These are phyloP conservation scores for Coenobita brevimanus DNA, from an alignment of 1,140 invertebrate genomes.

Conservation along the genomic window DNA sequence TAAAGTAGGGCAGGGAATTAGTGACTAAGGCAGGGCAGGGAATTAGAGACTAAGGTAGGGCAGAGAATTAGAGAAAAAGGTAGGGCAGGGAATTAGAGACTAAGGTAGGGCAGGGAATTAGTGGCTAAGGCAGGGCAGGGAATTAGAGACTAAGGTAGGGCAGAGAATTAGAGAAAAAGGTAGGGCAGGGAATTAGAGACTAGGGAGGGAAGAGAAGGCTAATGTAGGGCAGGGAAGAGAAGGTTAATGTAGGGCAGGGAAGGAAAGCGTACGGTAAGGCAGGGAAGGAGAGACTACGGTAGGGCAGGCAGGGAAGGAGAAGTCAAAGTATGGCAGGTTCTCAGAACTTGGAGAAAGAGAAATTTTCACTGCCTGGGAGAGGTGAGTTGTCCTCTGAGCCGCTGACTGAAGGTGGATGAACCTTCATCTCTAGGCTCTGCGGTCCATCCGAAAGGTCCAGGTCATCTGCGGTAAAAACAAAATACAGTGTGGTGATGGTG, in stretches of 20 bases:
- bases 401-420: background rate
- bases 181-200: background rate
- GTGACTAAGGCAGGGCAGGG: background rate
- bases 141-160: background rate
- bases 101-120: background rate
- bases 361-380: background rate
- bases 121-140: background rate
- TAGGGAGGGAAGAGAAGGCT: background rate
- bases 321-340: slow-evolving; percentile 12
- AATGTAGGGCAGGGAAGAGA: background rate
- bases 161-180: background rate
- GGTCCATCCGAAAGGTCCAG: background rate
- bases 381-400: background rate
- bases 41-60: background rate
- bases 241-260: background rate
- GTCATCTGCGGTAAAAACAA: background rate
- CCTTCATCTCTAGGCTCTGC: background rate
- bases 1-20: no score
- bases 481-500: no score
- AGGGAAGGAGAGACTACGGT: no score
- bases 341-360: background rate
- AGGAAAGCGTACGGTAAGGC: background rate
- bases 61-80: background rate
- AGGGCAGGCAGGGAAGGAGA: slow-evolving; percentile 30
- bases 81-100: background rate